phyloP scores from a whole-genome alignment of 2,797 vertebrate species.

The Myotis daubentonii region DNA sequence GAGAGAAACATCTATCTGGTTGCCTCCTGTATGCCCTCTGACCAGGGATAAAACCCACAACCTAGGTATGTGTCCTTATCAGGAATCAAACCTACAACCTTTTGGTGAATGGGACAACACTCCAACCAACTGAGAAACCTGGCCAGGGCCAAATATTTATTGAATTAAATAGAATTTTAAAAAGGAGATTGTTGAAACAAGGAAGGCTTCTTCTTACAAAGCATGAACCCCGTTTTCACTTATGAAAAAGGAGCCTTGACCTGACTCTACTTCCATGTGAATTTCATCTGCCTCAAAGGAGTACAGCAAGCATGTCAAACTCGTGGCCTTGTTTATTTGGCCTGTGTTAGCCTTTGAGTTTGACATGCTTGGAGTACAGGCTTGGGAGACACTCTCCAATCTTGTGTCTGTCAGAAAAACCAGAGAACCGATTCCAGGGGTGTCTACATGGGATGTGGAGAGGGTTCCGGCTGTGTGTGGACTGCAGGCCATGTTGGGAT shows the following conservation, averaged over 20 bases:
- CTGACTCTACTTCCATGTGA: not conserved
- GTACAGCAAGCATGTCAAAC: too few species aligned
- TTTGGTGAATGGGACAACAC: not conserved
- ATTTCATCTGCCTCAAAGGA: not conserved
- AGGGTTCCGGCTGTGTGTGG: fast-evolving
- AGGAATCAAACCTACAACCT: not conserved
- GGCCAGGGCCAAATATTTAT: not conserved
- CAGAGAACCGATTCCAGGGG: too few species aligned
- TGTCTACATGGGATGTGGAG: fast-evolving
- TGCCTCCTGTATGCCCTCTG: too few species aligned
- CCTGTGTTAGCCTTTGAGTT: too few species aligned
- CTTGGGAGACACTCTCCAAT: fast-evolving
- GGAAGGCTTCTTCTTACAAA: not conserved
- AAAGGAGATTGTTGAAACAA: not conserved
- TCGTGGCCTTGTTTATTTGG: too few species aligned
- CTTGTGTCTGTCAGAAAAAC: not conserved
- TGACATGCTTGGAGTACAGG: too few species aligned
- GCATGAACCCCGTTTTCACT: not conserved
- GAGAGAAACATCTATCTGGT: too few species aligned
- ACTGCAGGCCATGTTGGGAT: not conserved
- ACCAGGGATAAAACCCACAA: too few species aligned
- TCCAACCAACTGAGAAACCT: not conserved
- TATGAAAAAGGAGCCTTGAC: not conserved
- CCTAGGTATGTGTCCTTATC: not conserved
- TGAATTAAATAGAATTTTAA: not conserved